phyloP scores from a whole-genome alignment of 2,113 vertebrate genomes.

The Forbesichthys papilliferus region DNA sequence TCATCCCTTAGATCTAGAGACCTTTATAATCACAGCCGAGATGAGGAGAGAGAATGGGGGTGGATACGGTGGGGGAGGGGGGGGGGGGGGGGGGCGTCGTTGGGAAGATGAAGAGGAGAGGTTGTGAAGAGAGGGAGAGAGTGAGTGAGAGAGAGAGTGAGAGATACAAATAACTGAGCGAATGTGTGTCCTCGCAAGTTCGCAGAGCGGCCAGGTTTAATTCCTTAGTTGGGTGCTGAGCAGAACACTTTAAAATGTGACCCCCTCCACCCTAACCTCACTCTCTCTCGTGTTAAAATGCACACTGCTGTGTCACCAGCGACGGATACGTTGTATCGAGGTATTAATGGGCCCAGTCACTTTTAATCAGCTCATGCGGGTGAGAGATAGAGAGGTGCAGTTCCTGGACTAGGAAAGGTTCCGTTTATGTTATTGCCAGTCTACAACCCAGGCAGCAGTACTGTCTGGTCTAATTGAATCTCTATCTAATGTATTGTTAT shows the following conservation, averaged over 20 bases:
- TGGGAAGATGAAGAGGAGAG: slow-evolving; percentile 59
- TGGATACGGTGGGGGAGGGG: slow-evolving; percentile 50
- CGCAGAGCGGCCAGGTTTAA: slow-evolving; percentile 69
- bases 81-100: slow-evolving; percentile 20
- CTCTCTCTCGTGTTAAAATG: slow-evolving; percentile 51
- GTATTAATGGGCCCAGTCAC: slow-evolving; percentile 79
- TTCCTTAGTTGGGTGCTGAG: slow-evolving; percentile 72
- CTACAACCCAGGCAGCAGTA: neutral
- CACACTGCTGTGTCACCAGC: slow-evolving; percentile 69
- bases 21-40: slow-evolving; percentile 77
- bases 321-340: slow-evolving; percentile 76
- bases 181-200: slow-evolving; percentile 65
- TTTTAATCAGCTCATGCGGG: slow-evolving; percentile 70
- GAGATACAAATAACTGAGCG: slow-evolving; percentile 63
- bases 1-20: slow-evolving; percentile 75
- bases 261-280: slow-evolving; percentile 31
- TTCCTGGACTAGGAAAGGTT: slow-evolving; percentile 14
- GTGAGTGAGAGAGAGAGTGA: slow-evolving; percentile 42
- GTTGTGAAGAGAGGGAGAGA: slow-evolving; percentile 38
- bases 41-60: slow-evolving; percentile 61
- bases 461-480: too few relatives aligned
- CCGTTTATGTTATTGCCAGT: slow-evolving; percentile 16
- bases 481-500: neutral
- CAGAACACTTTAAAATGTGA: slow-evolving; percentile 80
- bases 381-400: slow-evolving; percentile 28